Evolutionary conservation across 37 sponge, comb jelly and placozoan species (phyloP).

Genomic region (Oopsacas minuta): DNA sequence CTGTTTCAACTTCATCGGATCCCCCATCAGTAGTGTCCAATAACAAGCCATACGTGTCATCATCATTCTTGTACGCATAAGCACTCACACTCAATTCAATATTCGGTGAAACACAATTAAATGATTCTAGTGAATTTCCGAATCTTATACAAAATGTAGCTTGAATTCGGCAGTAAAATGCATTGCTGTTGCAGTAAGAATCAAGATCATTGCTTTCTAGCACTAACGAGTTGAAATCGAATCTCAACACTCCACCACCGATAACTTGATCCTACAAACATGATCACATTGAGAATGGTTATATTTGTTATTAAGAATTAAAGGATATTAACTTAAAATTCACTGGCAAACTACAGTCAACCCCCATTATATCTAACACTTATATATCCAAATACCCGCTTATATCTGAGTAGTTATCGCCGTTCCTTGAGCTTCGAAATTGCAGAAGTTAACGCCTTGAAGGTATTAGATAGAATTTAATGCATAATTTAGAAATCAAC

Average conservation of each 20-base stretch:
- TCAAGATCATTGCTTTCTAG: neutral
- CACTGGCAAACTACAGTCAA: too few species aligned
- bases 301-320: too few species aligned
- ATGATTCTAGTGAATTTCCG: neutral
- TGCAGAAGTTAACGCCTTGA: too few species aligned
- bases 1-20: neutral
- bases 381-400: too few species aligned
- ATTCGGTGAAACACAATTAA: neutral
- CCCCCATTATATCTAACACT: too few species aligned
- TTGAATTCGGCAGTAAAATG: neutral
- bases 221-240: neutral
- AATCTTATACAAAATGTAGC: conserved; percentile 3
- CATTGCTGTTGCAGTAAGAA: neutral
- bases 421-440: too few species aligned
- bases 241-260: neutral
- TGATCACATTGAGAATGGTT: too few species aligned
- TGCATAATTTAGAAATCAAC: too few species aligned
- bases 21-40: neutral
- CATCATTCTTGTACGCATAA: neutral
- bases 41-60: neutral
- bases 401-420: too few species aligned
- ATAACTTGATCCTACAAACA: neutral
- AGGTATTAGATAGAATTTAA: too few species aligned
- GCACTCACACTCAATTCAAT: neutral
- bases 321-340: too few species aligned